Evolutionary conservation across 2,797 vertebrate species (phyloP).

Genomic region (Perodicticus potto): DNA sequence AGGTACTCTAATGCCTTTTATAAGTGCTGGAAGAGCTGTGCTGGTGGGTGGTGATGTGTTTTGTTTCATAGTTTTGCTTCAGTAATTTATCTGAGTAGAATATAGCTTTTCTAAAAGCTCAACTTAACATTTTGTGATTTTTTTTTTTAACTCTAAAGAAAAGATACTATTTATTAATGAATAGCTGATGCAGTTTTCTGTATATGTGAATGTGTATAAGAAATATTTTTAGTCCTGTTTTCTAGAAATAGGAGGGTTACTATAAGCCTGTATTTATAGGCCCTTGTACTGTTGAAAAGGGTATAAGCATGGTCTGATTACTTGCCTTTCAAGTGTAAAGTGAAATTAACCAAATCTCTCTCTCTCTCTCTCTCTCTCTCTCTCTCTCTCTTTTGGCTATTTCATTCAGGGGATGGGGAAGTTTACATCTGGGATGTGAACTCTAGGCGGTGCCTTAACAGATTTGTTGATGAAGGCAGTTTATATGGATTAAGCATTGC

Average conservation of each 20-base stretch:
- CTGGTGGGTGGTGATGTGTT: not conserved
- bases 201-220: not conserved
- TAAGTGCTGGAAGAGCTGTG: not conserved
- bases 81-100: constrained; percentile 2
- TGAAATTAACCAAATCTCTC: constrained; percentile 2
- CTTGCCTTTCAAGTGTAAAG: constrained; percentile 49
- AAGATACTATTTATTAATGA: constrained; percentile 7
- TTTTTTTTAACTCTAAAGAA: not conserved
- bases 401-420: constrained; percentile 86
- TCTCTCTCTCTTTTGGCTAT: not conserved
- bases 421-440: constrained; percentile 92
- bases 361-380: fast-evolving
- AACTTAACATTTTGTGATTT: constrained; percentile 28
- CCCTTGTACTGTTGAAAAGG: not conserved
- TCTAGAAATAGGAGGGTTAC: not conserved
- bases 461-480: constrained; percentile 90
- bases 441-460: constrained; percentile 89
- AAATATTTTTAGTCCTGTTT: constrained; percentile 57
- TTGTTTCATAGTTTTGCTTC: not conserved
- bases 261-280: not conserved
- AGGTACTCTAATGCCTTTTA: not conserved
- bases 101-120: constrained; percentile 46
- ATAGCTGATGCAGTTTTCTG: not conserved
- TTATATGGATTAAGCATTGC: constrained; percentile 88
- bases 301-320: not conserved